These are phyloP conservation scores for Ictalurus furcatus DNA, from an alignment of 2,113 vertebrate species.

Conservation along the genomic window DNA sequence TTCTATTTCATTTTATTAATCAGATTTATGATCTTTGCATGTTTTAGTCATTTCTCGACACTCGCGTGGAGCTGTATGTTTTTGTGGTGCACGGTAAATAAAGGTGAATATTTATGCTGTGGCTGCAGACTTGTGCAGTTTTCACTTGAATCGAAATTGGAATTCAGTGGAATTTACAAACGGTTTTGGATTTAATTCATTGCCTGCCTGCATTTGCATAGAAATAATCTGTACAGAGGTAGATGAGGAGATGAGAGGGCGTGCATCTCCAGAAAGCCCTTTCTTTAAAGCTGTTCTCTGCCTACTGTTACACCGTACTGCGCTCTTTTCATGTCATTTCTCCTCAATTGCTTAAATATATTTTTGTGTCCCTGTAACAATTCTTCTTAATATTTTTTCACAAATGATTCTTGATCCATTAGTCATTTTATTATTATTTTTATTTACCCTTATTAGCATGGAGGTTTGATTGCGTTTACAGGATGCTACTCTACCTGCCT, in stretches of 20 bases:
- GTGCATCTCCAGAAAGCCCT: slow-evolving; percentile 9
- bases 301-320: slow-evolving; percentile 1
- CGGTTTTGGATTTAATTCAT: slow-evolving; percentile 78
- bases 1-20: background rate
- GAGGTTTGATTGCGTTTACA: background rate
- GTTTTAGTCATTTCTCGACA: background rate
- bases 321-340: background rate
- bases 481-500: background rate
- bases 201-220: slow-evolving; percentile 78
- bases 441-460: background rate
- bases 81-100: slow-evolving; percentile 65
- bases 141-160: slow-evolving; percentile 67
- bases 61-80: slow-evolving; percentile 55
- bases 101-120: slow-evolving; percentile 80
- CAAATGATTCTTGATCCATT: background rate
- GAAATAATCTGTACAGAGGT: slow-evolving; percentile 83
- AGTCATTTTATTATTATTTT: background rate
- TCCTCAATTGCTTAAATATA: background rate
- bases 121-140: slow-evolving; percentile 63
- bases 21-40: background rate
- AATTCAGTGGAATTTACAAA: slow-evolving; percentile 81
- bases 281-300: slow-evolving; percentile 11
- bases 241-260: slow-evolving; percentile 72
- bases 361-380: background rate
- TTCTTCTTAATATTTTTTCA: background rate